Conservation (phyloP, 2,113 vertebrate species). For the Grammomys surdaster region DNA sequence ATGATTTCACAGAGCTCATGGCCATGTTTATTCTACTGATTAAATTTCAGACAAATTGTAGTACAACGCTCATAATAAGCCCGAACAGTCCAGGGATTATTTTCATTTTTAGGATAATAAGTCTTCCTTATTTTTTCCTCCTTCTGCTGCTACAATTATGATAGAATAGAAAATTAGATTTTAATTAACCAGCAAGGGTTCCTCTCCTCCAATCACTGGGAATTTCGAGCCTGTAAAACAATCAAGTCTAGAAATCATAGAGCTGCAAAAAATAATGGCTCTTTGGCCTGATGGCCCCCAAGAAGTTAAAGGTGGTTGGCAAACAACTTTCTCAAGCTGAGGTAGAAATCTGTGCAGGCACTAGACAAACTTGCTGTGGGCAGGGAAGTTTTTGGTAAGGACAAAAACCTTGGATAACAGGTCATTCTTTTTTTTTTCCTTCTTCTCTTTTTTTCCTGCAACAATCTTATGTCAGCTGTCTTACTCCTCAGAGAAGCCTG, state of each 20-base stretch:
- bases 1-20: slow-evolving; percentile 84
- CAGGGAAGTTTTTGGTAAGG: not conserved
- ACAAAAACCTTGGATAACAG: not conserved
- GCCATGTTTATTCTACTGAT: slow-evolving; percentile 80
- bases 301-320: not conserved
- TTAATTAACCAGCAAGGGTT: slow-evolving; percentile 87
- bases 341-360: not conserved
- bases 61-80: slow-evolving; percentile 78
- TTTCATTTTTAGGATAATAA: slow-evolving; percentile 87
- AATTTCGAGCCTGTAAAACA: slow-evolving; percentile 64
- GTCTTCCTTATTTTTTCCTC: slow-evolving; percentile 49
- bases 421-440: not conserved
- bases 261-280: slow-evolving; percentile 48
- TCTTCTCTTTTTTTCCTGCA: not conserved
- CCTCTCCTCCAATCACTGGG: slow-evolving; percentile 62
- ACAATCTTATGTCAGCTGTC: not conserved
- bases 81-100: slow-evolving; percentile 82
- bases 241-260: slow-evolving; percentile 15
- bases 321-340: not conserved
- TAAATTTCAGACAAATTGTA: slow-evolving; percentile 77
- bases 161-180: slow-evolving; percentile 86
- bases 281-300: not conserved
- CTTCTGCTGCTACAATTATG: slow-evolving; percentile 83
- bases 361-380: not conserved
- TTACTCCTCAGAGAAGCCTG: not conserved